phyloP scores from a whole-genome alignment of 1,140 invertebrate genomes.

The Tetraneura akinire region DNA sequence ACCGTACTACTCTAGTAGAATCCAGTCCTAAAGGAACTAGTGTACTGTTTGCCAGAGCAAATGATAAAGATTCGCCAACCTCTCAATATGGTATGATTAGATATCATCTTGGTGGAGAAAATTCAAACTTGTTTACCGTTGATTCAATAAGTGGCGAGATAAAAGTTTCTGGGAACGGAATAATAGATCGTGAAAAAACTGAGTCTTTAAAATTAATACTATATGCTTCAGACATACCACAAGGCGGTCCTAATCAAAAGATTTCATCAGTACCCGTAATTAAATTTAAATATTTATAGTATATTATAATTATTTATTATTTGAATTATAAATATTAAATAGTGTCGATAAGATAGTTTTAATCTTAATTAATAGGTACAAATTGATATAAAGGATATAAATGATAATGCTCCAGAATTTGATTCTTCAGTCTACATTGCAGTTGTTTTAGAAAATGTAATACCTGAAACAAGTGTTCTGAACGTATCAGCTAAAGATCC shows the following conservation, averaged over 20 bases:
- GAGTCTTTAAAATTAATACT: slow-evolving; percentile 69
- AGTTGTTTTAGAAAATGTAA: slow-evolving; percentile 75
- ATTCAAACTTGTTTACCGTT: slow-evolving; percentile 71
- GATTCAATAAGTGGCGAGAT: slow-evolving; percentile 69
- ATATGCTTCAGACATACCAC: slow-evolving; percentile 73
- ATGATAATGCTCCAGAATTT: slow-evolving; percentile 74
- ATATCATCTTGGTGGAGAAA: slow-evolving; percentile 72
- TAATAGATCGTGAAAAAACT: slow-evolving; percentile 75
- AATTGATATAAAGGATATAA: slow-evolving; percentile 77
- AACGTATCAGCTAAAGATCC: slow-evolving; percentile 80
- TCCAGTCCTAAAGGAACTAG: slow-evolving; percentile 69
- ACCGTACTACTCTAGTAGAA: slow-evolving; percentile 69
- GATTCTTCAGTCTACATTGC: slow-evolving; percentile 58
- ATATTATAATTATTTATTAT: neutral
- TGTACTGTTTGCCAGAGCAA: slow-evolving; percentile 70
- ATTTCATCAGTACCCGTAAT: slow-evolving; percentile 62
- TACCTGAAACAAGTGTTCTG: slow-evolving; percentile 66
- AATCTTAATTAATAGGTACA: slow-evolving; percentile 59
- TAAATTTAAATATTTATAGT: neutral
- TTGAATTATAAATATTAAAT: neutral
- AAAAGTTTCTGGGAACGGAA: slow-evolving; percentile 67
- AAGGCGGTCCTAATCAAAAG: slow-evolving; percentile 68
- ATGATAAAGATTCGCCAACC: slow-evolving; percentile 69
- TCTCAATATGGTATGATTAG: slow-evolving; percentile 69
- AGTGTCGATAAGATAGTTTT: neutral